Conservation (phyloP, 2,888 invertebrate genomes). For the Ephialtes manifestator region DNA sequence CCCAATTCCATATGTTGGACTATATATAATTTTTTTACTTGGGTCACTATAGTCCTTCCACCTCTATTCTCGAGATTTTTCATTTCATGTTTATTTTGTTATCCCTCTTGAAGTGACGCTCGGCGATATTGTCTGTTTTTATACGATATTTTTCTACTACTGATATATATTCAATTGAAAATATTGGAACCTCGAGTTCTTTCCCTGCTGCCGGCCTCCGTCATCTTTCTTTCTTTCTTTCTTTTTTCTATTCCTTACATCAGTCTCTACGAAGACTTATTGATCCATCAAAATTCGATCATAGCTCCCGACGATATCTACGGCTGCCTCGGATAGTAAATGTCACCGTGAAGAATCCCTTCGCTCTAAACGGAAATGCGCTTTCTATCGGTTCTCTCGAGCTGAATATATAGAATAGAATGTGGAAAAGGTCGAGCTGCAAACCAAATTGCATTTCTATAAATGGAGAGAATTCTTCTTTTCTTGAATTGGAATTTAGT, state of each 20-base stretch:
- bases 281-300: slow-evolving; percentile 5
- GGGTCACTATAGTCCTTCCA: neutral
- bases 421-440: neutral
- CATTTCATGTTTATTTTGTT: slow-evolving; percentile 6
- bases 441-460: neutral
- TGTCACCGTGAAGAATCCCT: neutral
- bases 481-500: neutral
- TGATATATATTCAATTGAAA: neutral
- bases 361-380: slow-evolving; percentile 4
- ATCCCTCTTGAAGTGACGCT: neutral
- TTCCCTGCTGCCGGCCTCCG: neutral
- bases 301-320: neutral
- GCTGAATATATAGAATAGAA: neutral
- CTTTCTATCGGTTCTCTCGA: neutral
- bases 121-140: neutral
- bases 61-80: slow-evolving; percentile 5
- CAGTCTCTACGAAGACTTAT: neutral
- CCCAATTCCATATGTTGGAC: too few relatives aligned
- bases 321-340: neutral
- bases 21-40: too few relatives aligned
- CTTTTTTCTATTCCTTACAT: neutral
- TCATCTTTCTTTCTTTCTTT: too few relatives aligned
- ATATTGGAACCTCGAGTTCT: neutral
- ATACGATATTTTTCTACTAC: neutral
- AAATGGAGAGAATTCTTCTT: neutral